phyloP scores from a whole-genome alignment of 2,113 vertebrate genomes.

The Maccullochella peelii region DNA sequence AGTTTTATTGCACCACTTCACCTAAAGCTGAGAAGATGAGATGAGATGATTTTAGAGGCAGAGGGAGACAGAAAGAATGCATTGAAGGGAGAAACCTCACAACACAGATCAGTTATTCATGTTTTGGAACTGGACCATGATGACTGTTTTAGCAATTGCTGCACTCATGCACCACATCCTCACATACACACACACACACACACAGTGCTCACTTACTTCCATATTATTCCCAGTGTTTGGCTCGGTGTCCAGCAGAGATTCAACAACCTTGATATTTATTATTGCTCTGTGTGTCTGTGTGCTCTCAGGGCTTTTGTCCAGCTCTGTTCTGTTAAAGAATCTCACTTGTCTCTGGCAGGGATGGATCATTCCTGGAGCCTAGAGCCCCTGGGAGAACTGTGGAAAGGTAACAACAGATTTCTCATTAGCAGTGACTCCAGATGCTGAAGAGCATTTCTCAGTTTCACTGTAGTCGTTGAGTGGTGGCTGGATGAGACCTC shows the following conservation, averaged over 20 bases:
- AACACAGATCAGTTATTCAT: conserved; percentile 40
- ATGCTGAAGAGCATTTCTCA: conserved; percentile 17
- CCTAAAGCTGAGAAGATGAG: conserved; percentile 9
- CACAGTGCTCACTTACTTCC: neutral
- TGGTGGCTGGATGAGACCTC: neutral
- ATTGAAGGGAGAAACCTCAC: conserved; percentile 21
- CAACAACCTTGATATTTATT: conserved; percentile 43
- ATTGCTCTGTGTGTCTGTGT: conserved; percentile 31
- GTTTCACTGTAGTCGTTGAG: neutral
- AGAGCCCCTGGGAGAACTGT: neutral
- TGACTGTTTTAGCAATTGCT: conserved; percentile 46
- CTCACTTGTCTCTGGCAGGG: conserved; percentile 33
- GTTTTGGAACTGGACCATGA: conserved; percentile 42
- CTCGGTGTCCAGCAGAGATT: conserved; percentile 41
- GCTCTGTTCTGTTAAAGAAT: conserved; percentile 29
- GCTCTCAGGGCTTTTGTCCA: conserved; percentile 26
- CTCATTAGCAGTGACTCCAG: conserved; percentile 15
- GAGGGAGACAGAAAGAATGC: conserved; percentile 23
- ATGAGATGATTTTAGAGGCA: conserved; percentile 8
- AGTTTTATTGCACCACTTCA: conserved; percentile 21
- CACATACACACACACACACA: neutral
- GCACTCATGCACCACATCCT: neutral
- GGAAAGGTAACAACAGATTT: conserved; percentile 23
- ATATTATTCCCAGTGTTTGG: conserved; percentile 27
- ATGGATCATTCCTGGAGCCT: conserved; percentile 2